These are phyloP conservation scores for Melanophora roralis DNA, from an alignment of 2,888 invertebrate genomes.

Conservation along the genomic window DNA sequence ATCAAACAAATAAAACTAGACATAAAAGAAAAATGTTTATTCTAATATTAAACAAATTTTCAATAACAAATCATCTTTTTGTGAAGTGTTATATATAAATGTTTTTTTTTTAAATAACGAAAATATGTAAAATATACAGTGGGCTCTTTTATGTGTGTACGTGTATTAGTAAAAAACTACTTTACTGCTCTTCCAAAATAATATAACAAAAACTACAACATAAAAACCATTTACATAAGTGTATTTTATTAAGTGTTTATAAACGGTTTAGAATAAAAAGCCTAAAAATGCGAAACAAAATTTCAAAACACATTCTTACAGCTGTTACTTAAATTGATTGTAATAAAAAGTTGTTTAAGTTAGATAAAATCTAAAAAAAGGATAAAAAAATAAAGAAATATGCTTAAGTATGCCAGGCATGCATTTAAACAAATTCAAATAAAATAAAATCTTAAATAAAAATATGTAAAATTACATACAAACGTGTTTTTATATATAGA, in stretches of 20 bases:
- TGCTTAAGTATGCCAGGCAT: slow-evolving; percentile 2
- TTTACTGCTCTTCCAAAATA: background rate
- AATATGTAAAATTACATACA: background rate
- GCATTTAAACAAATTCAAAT: background rate
- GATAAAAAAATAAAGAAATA: slow-evolving; percentile 4
- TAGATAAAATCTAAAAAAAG: background rate
- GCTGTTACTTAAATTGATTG: background rate
- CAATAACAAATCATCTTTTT: background rate
- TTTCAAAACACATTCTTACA: background rate
- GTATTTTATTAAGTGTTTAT: background rate
- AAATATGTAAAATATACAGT: too few species aligned
- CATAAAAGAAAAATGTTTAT: background rate
- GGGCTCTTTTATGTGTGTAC: background rate
- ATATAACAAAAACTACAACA: background rate
- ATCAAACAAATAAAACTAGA: background rate
- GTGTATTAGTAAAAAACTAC: background rate
- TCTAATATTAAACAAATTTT: background rate
- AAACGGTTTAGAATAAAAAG: background rate
- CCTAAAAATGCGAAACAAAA: background rate
- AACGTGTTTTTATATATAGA: background rate
- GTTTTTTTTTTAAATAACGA: background rate
- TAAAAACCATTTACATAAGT: background rate
- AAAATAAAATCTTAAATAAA: too few species aligned
- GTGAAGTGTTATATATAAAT: background rate
- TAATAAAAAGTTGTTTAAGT: background rate